Evolutionary conservation across 2,113 vertebrate genomes (phyloP), one percentile per base, ranked within the genome.

Genomic region (Sander vitreus): DNA sequence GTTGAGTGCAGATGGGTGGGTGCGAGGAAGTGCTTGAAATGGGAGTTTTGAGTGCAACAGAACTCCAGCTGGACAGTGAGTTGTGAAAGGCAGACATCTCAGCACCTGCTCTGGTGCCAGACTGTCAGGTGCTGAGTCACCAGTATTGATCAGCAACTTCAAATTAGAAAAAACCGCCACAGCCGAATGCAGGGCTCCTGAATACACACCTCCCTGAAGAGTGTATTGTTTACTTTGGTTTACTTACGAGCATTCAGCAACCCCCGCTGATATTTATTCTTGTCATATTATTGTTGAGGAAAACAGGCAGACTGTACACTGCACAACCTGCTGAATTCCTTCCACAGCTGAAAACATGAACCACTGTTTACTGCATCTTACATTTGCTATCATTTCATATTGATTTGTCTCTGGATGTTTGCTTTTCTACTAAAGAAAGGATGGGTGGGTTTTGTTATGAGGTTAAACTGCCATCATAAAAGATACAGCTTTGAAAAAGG

Each of bases 141-240:
- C 65, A n/a, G 19, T 84, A 89, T 85, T 77, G 81, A 89, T 83
- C 73, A 83, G 39, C n/a, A 67, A 39, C 79, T 78, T 73, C 39
- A 80, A 70, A 60, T 59, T 30, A 57, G 33, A 30, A 67, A 59
- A 73, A 27, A 57, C 13, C 16, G 23, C 27, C 19, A 33, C 5
- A 8, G 62, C 43, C 45, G 9, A 36, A 73, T 50, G 33, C 70
- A 39, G 74, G 30, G 43, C 12, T 68, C 76, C 63, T 55, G 50
- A 68, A 67, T 18, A 68, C 68, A 59, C 51, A 68, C 14, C 55
- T 68, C 65, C 19, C 57, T 13, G 62, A 51, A 13, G 65, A 1
- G 48, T 12, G 12, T 27, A 25, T 36, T 30, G 27, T 76, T 58
- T 18, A 30, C 47, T 62, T 67, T 83, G 60, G 47, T 81, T 81